phyloP scores from a whole-genome alignment of 2,113 vertebrate species.

The Raphicerus campestris region DNA sequence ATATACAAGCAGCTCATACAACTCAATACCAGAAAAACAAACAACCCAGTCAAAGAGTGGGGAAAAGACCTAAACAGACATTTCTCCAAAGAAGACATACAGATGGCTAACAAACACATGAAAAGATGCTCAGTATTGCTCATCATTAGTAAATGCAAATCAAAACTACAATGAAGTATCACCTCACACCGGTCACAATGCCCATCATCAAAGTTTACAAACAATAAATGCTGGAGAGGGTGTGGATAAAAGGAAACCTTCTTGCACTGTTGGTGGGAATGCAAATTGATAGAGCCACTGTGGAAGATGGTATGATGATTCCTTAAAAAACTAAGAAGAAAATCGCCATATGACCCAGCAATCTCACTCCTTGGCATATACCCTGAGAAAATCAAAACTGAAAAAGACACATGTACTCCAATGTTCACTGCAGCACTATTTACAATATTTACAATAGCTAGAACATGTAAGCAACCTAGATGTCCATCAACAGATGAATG shows the following conservation, averaged over 20 bases:
- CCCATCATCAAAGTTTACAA: neutral
- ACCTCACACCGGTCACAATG: neutral
- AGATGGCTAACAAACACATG: neutral
- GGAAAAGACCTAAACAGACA: neutral
- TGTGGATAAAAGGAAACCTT: neutral
- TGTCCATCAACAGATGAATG: neutral
- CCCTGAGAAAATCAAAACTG: neutral
- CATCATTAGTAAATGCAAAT: neutral
- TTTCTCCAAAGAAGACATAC: neutral
- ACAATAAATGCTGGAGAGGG: neutral
- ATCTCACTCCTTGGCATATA: neutral
- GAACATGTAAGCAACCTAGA: neutral
- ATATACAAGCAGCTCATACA: neutral
- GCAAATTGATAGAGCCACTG: neutral
- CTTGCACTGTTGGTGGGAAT: neutral
- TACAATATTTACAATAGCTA: neutral
- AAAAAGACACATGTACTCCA: neutral
- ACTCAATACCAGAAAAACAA: neutral
- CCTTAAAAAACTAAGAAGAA: neutral
- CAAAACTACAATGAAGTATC: neutral
- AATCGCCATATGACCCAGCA: neutral
- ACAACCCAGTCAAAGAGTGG: neutral
- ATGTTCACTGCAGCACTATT: neutral
- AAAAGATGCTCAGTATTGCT: neutral
- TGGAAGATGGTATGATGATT: neutral